A percentile compares a stretch with the other conserved stretches of the same genome.
Conservation (phyloP, 92 coral and sea anemone genomes). For the Muricea muricata region DNA sequence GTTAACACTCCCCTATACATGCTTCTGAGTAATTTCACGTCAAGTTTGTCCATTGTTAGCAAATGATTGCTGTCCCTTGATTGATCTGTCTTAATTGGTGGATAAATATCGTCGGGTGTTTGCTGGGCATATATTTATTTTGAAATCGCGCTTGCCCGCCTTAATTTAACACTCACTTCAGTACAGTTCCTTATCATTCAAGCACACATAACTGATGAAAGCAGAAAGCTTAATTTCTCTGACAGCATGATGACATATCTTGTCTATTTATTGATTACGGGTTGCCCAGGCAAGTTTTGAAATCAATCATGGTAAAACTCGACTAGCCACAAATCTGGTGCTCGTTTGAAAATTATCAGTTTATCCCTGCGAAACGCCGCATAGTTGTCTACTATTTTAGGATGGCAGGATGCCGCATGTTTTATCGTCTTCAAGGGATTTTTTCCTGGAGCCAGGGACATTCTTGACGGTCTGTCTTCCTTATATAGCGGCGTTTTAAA, state of each 20-base stretch:
- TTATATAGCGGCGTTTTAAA: too few species aligned
- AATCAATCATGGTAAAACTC: too few species aligned
- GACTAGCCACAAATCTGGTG: neutral
- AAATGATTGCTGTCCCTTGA: neutral
- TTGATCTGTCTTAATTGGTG: constrained; percentile 9
- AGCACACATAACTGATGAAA: neutral
- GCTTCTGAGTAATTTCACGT: too few species aligned
- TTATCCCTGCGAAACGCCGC: too few species aligned
- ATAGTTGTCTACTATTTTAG: too few species aligned
- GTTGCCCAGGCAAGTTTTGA: neutral
- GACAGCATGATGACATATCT: neutral
- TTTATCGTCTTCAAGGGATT: too few species aligned
- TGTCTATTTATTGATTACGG: neutral
- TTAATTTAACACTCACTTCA: constrained; percentile 21
- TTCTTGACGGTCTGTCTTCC: too few species aligned
- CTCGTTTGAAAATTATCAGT: too few species aligned
- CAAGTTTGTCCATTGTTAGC: too few species aligned
- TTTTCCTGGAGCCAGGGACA: too few species aligned
- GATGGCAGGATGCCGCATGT: too few species aligned
- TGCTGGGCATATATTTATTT: neutral
- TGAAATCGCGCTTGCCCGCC: constrained; percentile 9
- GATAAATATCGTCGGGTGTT: constrained; percentile 1
- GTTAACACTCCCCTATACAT: too few species aligned
- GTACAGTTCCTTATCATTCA: neutral
- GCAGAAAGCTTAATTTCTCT: neutral